Percentiles rank a stretch among this genome's conserved stretches.
phyloP scores from a whole-genome alignment of 2,888 invertebrate genomes.

The Nebria salina region DNA sequence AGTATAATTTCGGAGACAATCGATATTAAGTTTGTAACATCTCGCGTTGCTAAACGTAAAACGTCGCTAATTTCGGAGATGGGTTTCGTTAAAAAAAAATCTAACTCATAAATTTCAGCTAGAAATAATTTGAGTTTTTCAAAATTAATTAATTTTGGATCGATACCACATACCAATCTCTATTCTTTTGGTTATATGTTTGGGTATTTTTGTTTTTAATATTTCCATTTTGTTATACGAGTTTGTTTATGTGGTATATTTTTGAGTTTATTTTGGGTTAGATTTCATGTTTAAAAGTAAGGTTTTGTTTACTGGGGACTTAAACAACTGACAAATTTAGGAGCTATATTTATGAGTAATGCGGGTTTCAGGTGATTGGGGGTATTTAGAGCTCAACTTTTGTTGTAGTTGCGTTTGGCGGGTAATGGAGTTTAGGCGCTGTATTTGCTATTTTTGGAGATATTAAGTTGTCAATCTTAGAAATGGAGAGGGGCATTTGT shows the following conservation, averaged over 20 bases:
- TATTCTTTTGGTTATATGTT: slow-evolving; percentile 30
- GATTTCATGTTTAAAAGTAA: not conserved
- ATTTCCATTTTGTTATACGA: slow-evolving; percentile 21
- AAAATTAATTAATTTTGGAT: slow-evolving; percentile 21
- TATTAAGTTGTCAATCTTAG: not conserved
- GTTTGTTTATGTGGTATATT: not conserved
- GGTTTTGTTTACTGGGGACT: not conserved
- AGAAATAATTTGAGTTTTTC: not conserved
- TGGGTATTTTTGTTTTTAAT: slow-evolving; percentile 38
- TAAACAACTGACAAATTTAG: not conserved
- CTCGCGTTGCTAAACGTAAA: slow-evolving; percentile 23
- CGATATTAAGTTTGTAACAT: slow-evolving; percentile 21
- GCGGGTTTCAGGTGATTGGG: not conserved
- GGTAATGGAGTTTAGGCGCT: too few relatives aligned
- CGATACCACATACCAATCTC: slow-evolving; percentile 23
- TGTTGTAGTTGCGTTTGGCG: not conserved
- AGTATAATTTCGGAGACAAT: slow-evolving; percentile 29
- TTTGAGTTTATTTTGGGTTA: not conserved
- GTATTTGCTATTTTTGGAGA: too few relatives aligned
- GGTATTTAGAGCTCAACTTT: not conserved
- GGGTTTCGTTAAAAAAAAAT: slow-evolving; percentile 33
- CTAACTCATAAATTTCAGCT: slow-evolving; percentile 34
- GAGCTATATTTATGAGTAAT: not conserved
- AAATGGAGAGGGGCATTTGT: not conserved
- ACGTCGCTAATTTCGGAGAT: slow-evolving; percentile 29